A percentile compares a stretch with the other conserved stretches of the same genome.
Evolutionary conservation across 2,113 vertebrate species (phyloP).

Genomic region (Corapipo altera): DNA sequence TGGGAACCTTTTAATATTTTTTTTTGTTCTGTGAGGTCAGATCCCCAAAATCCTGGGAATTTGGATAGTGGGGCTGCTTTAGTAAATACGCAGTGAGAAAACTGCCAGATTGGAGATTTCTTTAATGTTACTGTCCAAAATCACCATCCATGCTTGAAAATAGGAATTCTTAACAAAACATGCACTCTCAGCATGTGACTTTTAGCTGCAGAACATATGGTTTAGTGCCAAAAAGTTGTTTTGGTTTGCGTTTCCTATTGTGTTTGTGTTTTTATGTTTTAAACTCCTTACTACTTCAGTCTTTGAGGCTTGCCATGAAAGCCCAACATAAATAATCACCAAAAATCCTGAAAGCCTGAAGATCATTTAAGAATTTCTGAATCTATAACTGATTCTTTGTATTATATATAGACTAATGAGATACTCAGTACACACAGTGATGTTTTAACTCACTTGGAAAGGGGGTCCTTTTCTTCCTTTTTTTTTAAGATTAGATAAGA

Average conservation of each 20-base stretch:
- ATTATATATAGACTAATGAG: background rate
- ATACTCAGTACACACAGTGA: background rate
- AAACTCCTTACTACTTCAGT: constrained; percentile 5
- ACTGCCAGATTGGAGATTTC: constrained; percentile 72
- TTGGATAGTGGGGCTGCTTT: constrained; percentile 54
- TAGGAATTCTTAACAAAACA: constrained; percentile 69
- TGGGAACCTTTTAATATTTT: constrained; percentile 14
- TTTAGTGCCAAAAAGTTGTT: constrained; percentile 57
- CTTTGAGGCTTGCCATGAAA: constrained; percentile 4
- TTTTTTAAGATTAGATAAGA: background rate
- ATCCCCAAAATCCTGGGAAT: constrained; percentile 33
- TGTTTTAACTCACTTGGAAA: background rate
- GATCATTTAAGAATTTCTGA: background rate
- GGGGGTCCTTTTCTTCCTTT: background rate
- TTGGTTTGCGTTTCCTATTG: background rate
- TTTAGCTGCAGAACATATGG: constrained; percentile 68
- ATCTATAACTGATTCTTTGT: background rate
- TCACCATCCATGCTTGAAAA: constrained; percentile 68
- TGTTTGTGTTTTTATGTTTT: constrained; percentile 42
- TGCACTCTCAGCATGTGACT: constrained; percentile 61
- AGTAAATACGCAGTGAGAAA: constrained; percentile 64
- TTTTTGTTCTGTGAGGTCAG: constrained; percentile 41
- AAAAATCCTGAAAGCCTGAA: background rate
- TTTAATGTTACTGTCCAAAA: constrained; percentile 71
- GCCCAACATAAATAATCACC: background rate